These are phyloP conservation scores for Loxodonta africana DNA, from an alignment of 2,113 vertebrate species.

Conservation along the genomic window DNA sequence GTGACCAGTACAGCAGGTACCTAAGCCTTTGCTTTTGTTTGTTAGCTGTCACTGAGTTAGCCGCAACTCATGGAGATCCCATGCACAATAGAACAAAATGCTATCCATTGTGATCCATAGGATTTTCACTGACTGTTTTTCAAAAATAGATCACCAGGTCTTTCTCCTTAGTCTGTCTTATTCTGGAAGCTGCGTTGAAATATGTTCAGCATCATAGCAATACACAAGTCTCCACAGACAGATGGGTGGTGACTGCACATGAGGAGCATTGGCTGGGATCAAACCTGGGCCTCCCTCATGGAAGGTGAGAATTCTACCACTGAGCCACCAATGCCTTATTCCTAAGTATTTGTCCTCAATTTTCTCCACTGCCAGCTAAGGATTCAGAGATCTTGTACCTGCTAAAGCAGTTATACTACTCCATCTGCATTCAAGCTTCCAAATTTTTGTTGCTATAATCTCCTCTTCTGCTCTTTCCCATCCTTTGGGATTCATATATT, in stretches of 20 bases:
- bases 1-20: background rate
- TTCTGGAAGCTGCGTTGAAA: no score
- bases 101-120: no score
- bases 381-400: background rate
- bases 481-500: background rate
- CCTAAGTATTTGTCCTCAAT: background rate
- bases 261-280: background rate
- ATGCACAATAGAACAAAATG: no score
- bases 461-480: background rate
- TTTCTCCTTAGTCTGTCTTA: no score
- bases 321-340: background rate
- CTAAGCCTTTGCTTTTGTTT: no score
- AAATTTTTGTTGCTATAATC: background rate
- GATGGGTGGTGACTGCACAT: background rate
- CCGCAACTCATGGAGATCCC: no score
- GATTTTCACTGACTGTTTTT: no score
- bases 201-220: background rate
- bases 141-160: no score
- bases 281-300: background rate
- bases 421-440: background rate
- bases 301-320: no score
- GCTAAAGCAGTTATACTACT: background rate
- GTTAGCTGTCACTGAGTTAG: no score
- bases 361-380: background rate
- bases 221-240: background rate